These are phyloP conservation scores for Phengaris alcon DNA, from an alignment of 2,888 invertebrate species.

Conservation along the genomic window DNA sequence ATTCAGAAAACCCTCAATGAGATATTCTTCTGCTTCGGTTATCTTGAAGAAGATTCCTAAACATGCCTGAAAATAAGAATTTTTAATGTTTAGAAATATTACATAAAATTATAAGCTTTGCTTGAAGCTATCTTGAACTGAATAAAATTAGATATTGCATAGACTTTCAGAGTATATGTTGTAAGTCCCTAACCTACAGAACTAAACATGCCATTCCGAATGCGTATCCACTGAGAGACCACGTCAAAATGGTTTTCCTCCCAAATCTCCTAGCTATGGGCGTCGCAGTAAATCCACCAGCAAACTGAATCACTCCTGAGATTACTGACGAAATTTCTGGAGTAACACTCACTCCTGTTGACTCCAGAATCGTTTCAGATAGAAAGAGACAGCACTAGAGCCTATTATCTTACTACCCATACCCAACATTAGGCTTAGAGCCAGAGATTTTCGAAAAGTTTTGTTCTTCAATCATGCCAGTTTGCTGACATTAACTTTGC, in stretches of 20 bases:
- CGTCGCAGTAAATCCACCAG: slow-evolving; percentile 48
- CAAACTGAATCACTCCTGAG: slow-evolving; percentile 53
- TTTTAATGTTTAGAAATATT: too few relatives aligned
- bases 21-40: slow-evolving; percentile 5
- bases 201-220: slow-evolving; percentile 43
- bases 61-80: slow-evolving; percentile 14
- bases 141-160: background rate
- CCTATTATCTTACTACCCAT: slow-evolving; percentile 45
- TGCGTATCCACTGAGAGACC: slow-evolving; percentile 41
- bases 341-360: slow-evolving; percentile 48
- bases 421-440: slow-evolving; percentile 39
- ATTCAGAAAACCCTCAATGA: slow-evolving; percentile 20
- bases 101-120: too few relatives aligned
- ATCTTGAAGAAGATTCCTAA: slow-evolving; percentile 21
- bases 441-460: slow-evolving; percentile 42
- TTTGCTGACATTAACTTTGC: slow-evolving; percentile 32
- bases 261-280: slow-evolving; percentile 50
- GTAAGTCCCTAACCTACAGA: background rate
- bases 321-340: slow-evolving; percentile 51
- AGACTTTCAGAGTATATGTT: background rate
- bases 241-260: slow-evolving; percentile 45
- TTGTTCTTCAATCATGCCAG: slow-evolving; percentile 40
- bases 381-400: slow-evolving; percentile 51
- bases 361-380: slow-evolving; percentile 53
- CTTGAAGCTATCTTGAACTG: too few relatives aligned